These are phyloP conservation scores for Ispidina lecontei DNA, from an alignment of 2,797 vertebrate genomes.

Conservation along the genomic window DNA sequence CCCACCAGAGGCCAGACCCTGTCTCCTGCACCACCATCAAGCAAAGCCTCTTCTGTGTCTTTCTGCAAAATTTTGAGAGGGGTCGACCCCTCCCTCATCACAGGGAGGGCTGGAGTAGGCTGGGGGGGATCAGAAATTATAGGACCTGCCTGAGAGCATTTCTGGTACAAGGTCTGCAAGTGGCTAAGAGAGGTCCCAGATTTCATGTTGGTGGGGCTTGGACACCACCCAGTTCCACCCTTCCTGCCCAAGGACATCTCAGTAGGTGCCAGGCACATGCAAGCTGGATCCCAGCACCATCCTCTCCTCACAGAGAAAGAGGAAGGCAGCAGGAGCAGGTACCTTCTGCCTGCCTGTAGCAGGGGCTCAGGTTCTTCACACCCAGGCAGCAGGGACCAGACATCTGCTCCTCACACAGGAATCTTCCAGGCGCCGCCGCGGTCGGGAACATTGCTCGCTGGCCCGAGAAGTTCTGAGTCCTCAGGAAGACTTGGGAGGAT, in stretches of 20 bases:
- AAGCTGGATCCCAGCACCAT: not conserved
- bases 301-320: not conserved
- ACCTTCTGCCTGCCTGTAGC: constrained; percentile 62
- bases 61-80: not conserved
- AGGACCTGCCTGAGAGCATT: fast-evolving
- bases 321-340: not conserved
- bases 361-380: constrained; percentile 37
- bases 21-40: no score
- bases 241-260: not conserved
- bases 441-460: constrained; percentile 37
- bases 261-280: fast-evolving
- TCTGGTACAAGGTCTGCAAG: not conserved
- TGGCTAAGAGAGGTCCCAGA: not conserved
- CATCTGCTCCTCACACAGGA: constrained; percentile 61
- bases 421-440: not conserved
- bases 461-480: constrained; percentile 48
- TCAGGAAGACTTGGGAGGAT: constrained; percentile 52
- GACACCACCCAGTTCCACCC: not conserved
- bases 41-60: not conserved
- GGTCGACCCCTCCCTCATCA: fast-evolving
- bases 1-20: not conserved
- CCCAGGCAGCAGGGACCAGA: constrained; percentile 42
- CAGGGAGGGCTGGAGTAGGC: not conserved
- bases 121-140: not conserved
- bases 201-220: not conserved